A percentile compares a stretch with the other conserved stretches of the same genome.
phyloP scores from a whole-genome alignment of 2,797 vertebrate species.

The Sphaeramia orbicularis region DNA sequence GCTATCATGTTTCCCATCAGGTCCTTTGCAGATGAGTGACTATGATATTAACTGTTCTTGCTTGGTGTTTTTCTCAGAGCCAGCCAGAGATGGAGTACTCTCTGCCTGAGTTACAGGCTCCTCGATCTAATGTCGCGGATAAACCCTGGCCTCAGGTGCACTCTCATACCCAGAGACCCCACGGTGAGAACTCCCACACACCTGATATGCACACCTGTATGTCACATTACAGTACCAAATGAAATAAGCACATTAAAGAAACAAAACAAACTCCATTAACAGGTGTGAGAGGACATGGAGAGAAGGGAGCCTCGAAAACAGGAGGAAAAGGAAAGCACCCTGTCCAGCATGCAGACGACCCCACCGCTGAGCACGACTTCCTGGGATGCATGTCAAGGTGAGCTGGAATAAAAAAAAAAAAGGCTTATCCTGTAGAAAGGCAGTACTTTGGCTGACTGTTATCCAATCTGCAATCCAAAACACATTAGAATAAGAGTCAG shows the following conservation, averaged over 20 bases:
- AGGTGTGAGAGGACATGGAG: constrained; percentile 78
- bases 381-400: constrained; percentile 98
- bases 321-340: constrained; percentile 85
- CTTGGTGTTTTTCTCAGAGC: constrained; percentile 82
- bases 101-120: constrained; percentile 84
- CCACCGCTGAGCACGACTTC: constrained; percentile 91
- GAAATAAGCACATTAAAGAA: too few species aligned
- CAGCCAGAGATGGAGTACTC: constrained; percentile 93
- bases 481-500: too few species aligned
- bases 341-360: constrained; percentile 79
- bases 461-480: too few species aligned
- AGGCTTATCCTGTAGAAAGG: too few species aligned
- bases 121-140: constrained; percentile 84
- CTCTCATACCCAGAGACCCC: constrained; percentile 87
- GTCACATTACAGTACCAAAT: too few species aligned
- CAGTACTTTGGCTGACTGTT: too few species aligned
- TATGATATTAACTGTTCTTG: constrained; percentile 10
- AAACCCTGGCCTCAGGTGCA: constrained; percentile 85
- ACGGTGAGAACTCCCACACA: constrained; percentile 81
- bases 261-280: too few species aligned
- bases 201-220: not conserved
- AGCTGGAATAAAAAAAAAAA: too few species aligned
- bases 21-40: constrained; percentile 22
- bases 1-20: constrained; percentile 10
- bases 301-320: constrained; percentile 77